Evolutionary conservation across 2,888 invertebrate genomes (phyloP).

Genomic region (Nemoura dubitans): DNA sequence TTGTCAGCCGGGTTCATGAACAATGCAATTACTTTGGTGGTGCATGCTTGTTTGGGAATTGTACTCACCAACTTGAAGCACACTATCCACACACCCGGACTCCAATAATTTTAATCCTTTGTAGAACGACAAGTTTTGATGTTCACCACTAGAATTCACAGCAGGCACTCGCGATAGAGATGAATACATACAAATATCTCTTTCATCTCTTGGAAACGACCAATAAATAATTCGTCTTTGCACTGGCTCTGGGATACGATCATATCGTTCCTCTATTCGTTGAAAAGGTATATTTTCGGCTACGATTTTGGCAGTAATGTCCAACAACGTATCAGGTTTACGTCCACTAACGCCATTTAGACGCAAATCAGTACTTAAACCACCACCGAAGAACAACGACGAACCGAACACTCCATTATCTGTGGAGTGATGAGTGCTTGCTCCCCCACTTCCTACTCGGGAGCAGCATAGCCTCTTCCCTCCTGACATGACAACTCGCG

Average conservation of each 20-base stretch:
- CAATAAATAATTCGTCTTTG: conserved; percentile 87
- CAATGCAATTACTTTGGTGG: not conserved
- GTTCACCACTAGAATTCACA: conserved; percentile 66
- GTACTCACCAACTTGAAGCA: conserved; percentile 88
- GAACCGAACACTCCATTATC: conserved; percentile 36
- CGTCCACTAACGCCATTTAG: conserved; percentile 41
- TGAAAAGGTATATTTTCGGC: conserved; percentile 88
- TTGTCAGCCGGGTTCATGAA: not conserved
- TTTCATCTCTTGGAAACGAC: conserved; percentile 88
- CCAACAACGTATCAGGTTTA: conserved; percentile 76
- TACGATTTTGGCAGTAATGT: conserved; percentile 84
- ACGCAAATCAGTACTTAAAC: conserved; percentile 29
- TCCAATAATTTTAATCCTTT: conserved; percentile 86
- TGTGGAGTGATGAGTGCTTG: conserved; percentile 34
- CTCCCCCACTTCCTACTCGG: conserved; percentile 58
- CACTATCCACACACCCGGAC: conserved; percentile 83
- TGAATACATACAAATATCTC: conserved; percentile 91
- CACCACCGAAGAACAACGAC: conserved; percentile 38
- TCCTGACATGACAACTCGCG: conserved; percentile 54
- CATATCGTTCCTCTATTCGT: conserved; percentile 85
- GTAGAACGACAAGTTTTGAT: conserved; percentile 82
- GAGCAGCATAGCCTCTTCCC: conserved; percentile 64
- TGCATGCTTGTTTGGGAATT: not conserved
- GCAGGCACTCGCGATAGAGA: conserved; percentile 71
- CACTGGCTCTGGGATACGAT: conserved; percentile 88